phyloP scores from a whole-genome alignment of 2,888 invertebrate species.

The Troides aeacus region DNA sequence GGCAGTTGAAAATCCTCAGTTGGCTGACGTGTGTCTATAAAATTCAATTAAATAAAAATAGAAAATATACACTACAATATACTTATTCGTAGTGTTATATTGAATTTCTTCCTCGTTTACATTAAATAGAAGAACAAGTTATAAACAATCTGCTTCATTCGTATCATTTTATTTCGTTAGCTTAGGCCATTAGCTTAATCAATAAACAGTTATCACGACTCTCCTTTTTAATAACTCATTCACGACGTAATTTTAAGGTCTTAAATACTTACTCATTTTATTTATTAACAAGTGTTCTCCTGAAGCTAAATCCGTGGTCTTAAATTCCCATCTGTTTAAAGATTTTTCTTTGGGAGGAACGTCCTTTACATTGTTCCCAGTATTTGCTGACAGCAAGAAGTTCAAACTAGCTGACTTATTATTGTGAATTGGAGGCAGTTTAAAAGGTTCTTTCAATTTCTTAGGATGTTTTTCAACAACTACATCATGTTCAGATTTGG shows the following conservation, averaged over 20 bases:
- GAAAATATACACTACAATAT: too few relatives aligned
- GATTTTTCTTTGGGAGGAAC: conserved; percentile 39
- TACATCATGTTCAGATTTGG: not conserved
- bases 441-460: conserved; percentile 43
- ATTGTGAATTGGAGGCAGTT: conserved; percentile 60
- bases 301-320: conserved; percentile 52
- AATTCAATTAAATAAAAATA: not conserved
- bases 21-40: conserved; percentile 22
- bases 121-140: too few relatives aligned
- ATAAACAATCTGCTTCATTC: too few relatives aligned
- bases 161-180: too few relatives aligned
- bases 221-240: too few relatives aligned
- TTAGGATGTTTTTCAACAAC: conserved; percentile 33
- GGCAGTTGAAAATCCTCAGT: conserved; percentile 48
- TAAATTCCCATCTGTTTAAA: conserved; percentile 54
- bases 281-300: conserved; percentile 58
- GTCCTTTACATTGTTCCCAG: conserved; percentile 37
- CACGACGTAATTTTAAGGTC: too few relatives aligned
- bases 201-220: too few relatives aligned
- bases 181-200: too few relatives aligned
- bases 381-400: conserved; percentile 50
- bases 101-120: too few relatives aligned
- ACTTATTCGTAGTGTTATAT: too few relatives aligned
- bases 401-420: conserved; percentile 50
- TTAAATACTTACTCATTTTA: conserved; percentile 47